These are phyloP conservation scores for Bungarus multicinctus DNA, from an alignment of 2,113 vertebrate genomes.

Conservation along the genomic window DNA sequence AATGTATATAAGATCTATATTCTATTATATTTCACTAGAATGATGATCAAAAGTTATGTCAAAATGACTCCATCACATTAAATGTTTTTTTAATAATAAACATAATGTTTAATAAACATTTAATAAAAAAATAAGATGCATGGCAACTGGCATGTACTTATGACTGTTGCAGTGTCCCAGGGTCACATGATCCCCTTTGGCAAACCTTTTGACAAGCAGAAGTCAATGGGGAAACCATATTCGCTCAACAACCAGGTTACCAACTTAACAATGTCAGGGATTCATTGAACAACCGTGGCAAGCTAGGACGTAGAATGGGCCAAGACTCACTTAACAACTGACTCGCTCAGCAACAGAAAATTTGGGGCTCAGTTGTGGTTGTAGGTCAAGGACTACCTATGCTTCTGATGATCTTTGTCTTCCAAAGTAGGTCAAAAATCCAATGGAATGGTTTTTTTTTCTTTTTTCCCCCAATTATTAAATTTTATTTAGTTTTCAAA, in stretches of 20 bases:
- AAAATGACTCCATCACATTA: too few species aligned
- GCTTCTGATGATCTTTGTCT: too few species aligned
- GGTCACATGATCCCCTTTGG: too few species aligned
- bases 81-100: too few species aligned
- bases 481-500: too few species aligned
- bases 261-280: neutral
- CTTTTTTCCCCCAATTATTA: too few species aligned
- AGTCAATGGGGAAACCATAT: neutral
- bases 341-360: neutral
- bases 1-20: too few species aligned
- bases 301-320: neutral
- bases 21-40: too few species aligned
- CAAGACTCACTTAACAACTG: neutral
- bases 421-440: neutral
- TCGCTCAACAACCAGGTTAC: neutral
- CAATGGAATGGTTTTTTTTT: neutral
- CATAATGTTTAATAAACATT: too few species aligned
- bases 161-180: neutral
- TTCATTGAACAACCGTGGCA: neutral
- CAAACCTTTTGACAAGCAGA: too few species aligned
- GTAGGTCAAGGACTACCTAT: neutral
- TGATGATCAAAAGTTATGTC: too few species aligned
- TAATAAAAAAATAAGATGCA: neutral
- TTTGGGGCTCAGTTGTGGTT: neutral
- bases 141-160: neutral